Evolutionary conservation across 2,113 vertebrate genomes (phyloP), one percentile per base, ranked within the genome.

Genomic region (Megaceryle torquata): DNA sequence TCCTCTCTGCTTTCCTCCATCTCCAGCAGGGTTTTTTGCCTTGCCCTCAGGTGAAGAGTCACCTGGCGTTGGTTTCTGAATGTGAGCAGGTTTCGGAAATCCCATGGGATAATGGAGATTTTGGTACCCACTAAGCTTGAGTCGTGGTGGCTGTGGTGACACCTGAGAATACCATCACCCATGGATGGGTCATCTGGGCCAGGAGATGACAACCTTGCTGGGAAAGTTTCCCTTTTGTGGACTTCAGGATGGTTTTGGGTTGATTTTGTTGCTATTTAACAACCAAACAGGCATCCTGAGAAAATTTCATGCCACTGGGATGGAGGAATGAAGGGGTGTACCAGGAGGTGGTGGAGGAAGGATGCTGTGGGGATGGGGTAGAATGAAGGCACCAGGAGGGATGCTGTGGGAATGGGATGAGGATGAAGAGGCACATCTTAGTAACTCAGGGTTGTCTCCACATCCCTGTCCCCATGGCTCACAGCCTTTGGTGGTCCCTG

Each of bases 391-490:
- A 6, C 6, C n/a, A 54, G 39, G 18, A 51, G 21, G 15, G 31
- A 33, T 72, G 21, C 10, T 41, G 22, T n/a, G 13, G 25, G 31
- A 5, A 22, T n/a, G 33, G 6, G 29, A 41, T 31, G 24, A 15
- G 13, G 33, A 28, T 56, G n/a, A 35, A 59, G 21, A 37, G 15
- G 5, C 43, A 22, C 5, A 1, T 26, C 24, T 57, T 0, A 0
- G 20, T 67, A 5, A 0, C 37, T 79, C 4, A 0, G 6, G 14
- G 2, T 5, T 57, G 6, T 33, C 33, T 46, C 19, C 39, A 37
- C 5, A 2, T 53, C 61, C 59, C 50, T 10, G 4, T 26, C 53
- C 60, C 57, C 10, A 6, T n/a, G 4, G 5, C 59, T 77, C 37
- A 20, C 50, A 41, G 39, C 53, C 9, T 8, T 46, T 1, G 3